These are phyloP conservation scores for Crepidodera aurea DNA, from an alignment of 2,888 invertebrate genomes.

Conservation along the genomic window DNA sequence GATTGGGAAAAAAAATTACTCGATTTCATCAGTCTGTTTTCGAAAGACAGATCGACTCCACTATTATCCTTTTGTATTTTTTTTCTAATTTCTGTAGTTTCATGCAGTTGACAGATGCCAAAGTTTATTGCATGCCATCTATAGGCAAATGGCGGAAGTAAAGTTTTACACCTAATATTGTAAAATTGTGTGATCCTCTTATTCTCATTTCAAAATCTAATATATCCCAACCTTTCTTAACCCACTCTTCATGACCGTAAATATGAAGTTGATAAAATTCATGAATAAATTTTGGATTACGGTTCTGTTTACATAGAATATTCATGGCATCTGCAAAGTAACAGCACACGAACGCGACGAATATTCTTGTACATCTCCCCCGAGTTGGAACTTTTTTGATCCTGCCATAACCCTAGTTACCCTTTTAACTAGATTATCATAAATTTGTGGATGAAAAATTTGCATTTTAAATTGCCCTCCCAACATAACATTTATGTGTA, in stretches of 20 bases:
- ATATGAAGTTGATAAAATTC: slow-evolving; percentile 6
- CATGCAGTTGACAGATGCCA: no score
- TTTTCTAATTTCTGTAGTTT: no score
- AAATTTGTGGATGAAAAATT: slow-evolving; percentile 12
- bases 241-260: background rate
- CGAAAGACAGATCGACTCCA: no score
- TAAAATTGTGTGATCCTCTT: no score
- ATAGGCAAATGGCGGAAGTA: no score
- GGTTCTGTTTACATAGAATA: slow-evolving; percentile 10
- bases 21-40: no score
- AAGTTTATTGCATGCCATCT: no score
- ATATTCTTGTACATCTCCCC: slow-evolving; percentile 5
- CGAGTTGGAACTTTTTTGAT: background rate
- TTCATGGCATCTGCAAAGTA: slow-evolving; percentile 19
- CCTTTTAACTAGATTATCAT: slow-evolving; percentile 18
- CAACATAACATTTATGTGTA: background rate
- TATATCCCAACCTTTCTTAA: background rate
- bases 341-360: background rate
- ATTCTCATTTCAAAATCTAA: background rate
- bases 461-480: slow-evolving; percentile 11
- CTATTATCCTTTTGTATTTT: no score
- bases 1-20: no score
- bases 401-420: slow-evolving; percentile 17
- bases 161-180: no score
- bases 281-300: slow-evolving; percentile 8